Evolutionary conservation across 2,888 invertebrate genomes (phyloP).

Genomic region (Acleris literana): DNA sequence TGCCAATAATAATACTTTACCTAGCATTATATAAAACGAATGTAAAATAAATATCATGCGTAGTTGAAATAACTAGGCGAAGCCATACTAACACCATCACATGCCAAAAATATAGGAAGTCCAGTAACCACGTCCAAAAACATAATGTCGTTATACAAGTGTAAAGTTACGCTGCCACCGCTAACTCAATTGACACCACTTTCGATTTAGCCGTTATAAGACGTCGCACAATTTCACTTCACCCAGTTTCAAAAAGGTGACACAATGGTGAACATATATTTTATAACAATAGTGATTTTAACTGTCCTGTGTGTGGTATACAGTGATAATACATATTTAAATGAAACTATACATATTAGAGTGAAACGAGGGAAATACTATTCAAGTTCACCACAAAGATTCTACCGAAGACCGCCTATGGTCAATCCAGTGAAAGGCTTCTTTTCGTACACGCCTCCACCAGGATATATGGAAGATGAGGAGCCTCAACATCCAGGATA

Average conservation of each 20-base stretch:
- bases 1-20: too few relatives aligned
- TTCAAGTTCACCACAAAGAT: constrained; percentile 57
- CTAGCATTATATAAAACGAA: too few relatives aligned
- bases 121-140: background rate
- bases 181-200: constrained; percentile 76
- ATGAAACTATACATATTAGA: constrained; percentile 48
- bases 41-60: too few relatives aligned
- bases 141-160: constrained; percentile 27
- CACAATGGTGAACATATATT: constrained; percentile 38
- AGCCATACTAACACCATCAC: constrained; percentile 1
- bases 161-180: constrained; percentile 31
- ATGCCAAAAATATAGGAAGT: constrained; percentile 13
- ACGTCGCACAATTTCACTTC: constrained; percentile 56
- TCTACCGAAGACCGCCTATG: constrained; percentile 61
- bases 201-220: constrained; percentile 74
- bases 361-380: constrained; percentile 69
- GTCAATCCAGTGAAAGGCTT: constrained; percentile 52
- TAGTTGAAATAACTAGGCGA: too few relatives aligned
- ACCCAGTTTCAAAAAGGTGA: constrained; percentile 46
- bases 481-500: constrained; percentile 48
- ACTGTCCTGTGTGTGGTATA: constrained; percentile 52
- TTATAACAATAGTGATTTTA: constrained; percentile 39
- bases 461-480: constrained; percentile 54
- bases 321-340: constrained; percentile 45
- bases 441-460: constrained; percentile 69